Evolutionary conservation across 2,888 invertebrate species (phyloP).

Genomic region (Notodonta dromedarius): DNA sequence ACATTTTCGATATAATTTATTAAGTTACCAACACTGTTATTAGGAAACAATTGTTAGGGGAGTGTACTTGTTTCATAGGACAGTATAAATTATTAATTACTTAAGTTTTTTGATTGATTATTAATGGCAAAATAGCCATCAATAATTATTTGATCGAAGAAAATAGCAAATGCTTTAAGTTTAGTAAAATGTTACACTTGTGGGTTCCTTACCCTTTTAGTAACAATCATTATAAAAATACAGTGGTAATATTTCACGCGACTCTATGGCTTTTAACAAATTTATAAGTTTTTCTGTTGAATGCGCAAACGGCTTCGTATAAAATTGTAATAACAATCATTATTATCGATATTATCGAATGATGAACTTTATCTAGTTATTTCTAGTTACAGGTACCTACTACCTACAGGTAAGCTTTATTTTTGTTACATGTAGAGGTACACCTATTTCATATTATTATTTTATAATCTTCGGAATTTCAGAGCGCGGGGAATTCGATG

Average conservation of each 20-base stretch:
- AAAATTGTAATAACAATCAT: constrained; percentile 40
- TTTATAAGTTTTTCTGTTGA: constrained; percentile 30
- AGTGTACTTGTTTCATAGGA: too few relatives aligned
- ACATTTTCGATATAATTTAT: too few relatives aligned
- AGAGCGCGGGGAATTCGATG: constrained; percentile 44
- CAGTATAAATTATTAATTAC: too few relatives aligned
- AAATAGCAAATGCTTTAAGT: too few relatives aligned
- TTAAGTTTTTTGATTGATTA: too few relatives aligned
- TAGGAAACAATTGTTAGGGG: too few relatives aligned
- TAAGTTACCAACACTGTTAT: too few relatives aligned
- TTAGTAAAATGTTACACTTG: too few relatives aligned
- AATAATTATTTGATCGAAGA: too few relatives aligned
- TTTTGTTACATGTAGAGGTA: neutral
- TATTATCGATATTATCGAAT: constrained; percentile 14
- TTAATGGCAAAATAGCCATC: too few relatives aligned
- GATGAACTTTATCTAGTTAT: constrained; percentile 23
- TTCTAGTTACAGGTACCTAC: too few relatives aligned
- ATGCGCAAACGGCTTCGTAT: constrained; percentile 34
- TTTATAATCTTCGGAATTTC: constrained; percentile 9
- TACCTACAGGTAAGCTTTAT: neutral
- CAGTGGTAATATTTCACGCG: constrained; percentile 10
- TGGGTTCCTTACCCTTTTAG: too few relatives aligned
- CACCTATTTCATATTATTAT: neutral
- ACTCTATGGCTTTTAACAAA: constrained; percentile 29
- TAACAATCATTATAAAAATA: neutral